These are phyloP conservation scores for Callochromis pleurospilus DNA, from an alignment of 2,113 vertebrate species.

Conservation along the genomic window DNA sequence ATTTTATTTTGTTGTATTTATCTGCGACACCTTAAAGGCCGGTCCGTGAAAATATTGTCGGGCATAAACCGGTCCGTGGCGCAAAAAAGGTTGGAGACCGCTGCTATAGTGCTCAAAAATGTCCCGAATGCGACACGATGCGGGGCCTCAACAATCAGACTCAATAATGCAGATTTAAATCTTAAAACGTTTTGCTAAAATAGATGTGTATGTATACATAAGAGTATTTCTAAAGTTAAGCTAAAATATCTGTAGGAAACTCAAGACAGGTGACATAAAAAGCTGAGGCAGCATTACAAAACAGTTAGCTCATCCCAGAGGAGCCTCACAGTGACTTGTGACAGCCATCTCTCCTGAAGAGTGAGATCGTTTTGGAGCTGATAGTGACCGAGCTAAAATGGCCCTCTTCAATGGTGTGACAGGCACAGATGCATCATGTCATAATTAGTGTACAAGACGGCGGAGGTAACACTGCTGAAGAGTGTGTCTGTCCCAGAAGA, in stretches of 20 bases:
- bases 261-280: neutral
- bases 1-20: too few relatives aligned
- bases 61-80: too few relatives aligned
- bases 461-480: neutral
- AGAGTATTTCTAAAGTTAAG: neutral
- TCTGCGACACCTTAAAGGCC: too few relatives aligned
- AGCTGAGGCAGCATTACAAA: neutral
- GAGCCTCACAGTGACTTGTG: neutral
- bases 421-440: conserved; percentile 32
- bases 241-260: neutral
- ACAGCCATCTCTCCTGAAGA: neutral
- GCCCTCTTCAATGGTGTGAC: conserved; percentile 21
- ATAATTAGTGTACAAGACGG: conserved; percentile 13
- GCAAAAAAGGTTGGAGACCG: too few relatives aligned
- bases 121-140: neutral
- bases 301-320: neutral
- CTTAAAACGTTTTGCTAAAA: fast-evolving
- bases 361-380: neutral
- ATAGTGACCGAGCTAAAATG: neutral
- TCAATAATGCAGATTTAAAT: neutral
- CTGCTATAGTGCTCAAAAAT: neutral
- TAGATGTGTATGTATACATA: neutral
- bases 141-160: neutral
- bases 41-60: too few relatives aligned
- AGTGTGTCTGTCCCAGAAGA: conserved; percentile 27